phyloP scores from a whole-genome alignment of 2,888 invertebrate genomes.

The Sarcophaga caerulescens region DNA sequence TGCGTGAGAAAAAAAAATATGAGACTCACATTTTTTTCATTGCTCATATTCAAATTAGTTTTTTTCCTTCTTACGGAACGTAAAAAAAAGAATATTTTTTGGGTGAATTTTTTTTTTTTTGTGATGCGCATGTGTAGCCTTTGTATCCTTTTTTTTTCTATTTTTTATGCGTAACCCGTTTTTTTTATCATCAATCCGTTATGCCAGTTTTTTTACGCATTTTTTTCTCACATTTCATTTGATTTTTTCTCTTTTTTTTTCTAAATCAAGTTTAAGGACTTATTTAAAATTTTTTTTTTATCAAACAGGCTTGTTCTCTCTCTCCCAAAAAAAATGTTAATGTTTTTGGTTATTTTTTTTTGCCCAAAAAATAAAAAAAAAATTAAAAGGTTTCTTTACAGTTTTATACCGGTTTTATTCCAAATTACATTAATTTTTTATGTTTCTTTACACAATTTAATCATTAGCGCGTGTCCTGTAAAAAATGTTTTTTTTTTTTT shows the following conservation, averaged over 20 bases:
- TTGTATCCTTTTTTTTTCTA: slow-evolving; percentile 39
- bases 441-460: background rate
- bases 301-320: background rate
- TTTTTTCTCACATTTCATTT: slow-evolving; percentile 61
- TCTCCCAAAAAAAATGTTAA: too few species aligned
- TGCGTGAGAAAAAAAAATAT: slow-evolving; percentile 64
- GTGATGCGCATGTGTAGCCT: slow-evolving; percentile 63
- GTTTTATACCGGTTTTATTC: slow-evolving; percentile 7
- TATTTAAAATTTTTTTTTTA: background rate
- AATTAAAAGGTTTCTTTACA: background rate
- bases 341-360: background rate
- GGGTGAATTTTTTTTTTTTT: background rate
- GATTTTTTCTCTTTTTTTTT: background rate
- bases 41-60: slow-evolving; percentile 66
- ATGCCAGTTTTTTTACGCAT: slow-evolving; percentile 51
- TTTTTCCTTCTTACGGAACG: slow-evolving; percentile 17
- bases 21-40: slow-evolving; percentile 62
- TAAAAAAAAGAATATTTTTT: slow-evolving; percentile 31
- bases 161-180: slow-evolving; percentile 34
- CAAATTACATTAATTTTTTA: slow-evolving; percentile 22
- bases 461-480: slow-evolving; percentile 38
- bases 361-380: background rate
- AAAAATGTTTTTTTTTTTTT: background rate
- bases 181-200: slow-evolving; percentile 57
- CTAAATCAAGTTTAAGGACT: background rate